phyloP scores from a whole-genome alignment of 2,888 invertebrate species.

The Agrotis exclamationis region DNA sequence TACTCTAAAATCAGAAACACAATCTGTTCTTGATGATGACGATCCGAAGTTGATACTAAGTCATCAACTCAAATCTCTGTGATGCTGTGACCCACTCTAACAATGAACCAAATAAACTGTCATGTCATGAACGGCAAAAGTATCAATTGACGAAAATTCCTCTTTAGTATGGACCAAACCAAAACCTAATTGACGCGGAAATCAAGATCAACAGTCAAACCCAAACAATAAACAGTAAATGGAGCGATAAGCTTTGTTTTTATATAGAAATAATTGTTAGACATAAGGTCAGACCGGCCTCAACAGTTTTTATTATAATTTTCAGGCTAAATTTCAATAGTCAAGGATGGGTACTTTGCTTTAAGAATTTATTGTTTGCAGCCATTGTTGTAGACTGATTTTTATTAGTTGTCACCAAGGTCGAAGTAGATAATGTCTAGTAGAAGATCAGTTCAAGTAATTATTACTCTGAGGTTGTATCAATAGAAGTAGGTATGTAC shows the following conservation, averaged over 20 bases:
- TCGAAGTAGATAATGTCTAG: conserved; percentile 8
- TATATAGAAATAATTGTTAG: conserved; percentile 58
- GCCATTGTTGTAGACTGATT: conserved; percentile 51
- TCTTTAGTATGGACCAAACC: neutral
- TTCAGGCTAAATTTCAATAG: conserved; percentile 58
- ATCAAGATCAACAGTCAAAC: conserved; percentile 26
- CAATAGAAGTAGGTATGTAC: conserved; percentile 28
- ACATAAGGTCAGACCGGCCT: conserved; percentile 58
- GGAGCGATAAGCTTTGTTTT: conserved; percentile 66
- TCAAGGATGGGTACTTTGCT: conserved; percentile 60
- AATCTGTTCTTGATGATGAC: neutral
- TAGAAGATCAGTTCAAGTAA: conserved; percentile 37
- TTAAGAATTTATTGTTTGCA: conserved; percentile 37
- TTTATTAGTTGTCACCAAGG: conserved; percentile 53
- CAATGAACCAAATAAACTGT: neutral
- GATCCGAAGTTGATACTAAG: neutral
- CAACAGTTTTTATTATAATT: conserved; percentile 55
- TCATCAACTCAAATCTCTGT: neutral
- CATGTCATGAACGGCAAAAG: neutral
- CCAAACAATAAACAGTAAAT: conserved; percentile 62
- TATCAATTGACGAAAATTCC: neutral
- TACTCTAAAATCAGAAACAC: neutral
- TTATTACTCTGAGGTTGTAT: conserved; percentile 53
- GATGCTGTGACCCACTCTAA: too few species aligned
- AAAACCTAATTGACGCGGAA: conserved; percentile 54